Conservation (phyloP, 2,113 vertebrate species). For the Siphamia tubifer region DNA sequence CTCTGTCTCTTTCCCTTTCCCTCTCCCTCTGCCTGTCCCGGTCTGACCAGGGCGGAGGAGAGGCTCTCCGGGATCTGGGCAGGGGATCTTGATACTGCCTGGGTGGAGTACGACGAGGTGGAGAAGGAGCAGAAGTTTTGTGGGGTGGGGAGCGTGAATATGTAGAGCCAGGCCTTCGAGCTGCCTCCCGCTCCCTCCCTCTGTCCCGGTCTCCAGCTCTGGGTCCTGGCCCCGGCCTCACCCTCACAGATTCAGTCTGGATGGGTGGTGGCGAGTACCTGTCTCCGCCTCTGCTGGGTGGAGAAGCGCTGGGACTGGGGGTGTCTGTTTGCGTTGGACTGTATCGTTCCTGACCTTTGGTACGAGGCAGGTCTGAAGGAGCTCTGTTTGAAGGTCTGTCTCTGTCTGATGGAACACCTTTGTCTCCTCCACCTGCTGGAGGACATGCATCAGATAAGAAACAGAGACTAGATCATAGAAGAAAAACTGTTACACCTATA, state of each 20-base stretch:
- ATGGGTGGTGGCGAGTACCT: conserved; percentile 37
- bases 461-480: too few relatives aligned
- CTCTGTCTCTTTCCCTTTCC: conserved; percentile 42
- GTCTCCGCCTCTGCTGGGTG: conserved; percentile 6
- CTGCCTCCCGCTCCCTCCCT: conserved; percentile 7
- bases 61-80: conserved; percentile 42
- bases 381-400: conserved; percentile 26
- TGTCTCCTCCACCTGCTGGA: conserved; percentile 27
- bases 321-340: conserved; percentile 60
- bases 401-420: conserved; percentile 23
- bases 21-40: conserved; percentile 24
- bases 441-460: too few relatives aligned
- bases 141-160: conserved; percentile 37
- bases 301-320: conserved; percentile 50
- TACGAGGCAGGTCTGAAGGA: neutral
- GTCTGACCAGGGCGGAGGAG: conserved; percentile 58
- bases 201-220: conserved; percentile 39
- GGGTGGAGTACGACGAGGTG: conserved; percentile 68
- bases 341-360: conserved; percentile 65
- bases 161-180: conserved; percentile 15
- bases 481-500: too few relatives aligned
- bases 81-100: conserved; percentile 73
- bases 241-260: too few relatives aligned
- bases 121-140: conserved; percentile 17
- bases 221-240: conserved; percentile 3